phyloP scores from a whole-genome alignment of 2,888 invertebrate species.

The Melanotus villosus region DNA sequence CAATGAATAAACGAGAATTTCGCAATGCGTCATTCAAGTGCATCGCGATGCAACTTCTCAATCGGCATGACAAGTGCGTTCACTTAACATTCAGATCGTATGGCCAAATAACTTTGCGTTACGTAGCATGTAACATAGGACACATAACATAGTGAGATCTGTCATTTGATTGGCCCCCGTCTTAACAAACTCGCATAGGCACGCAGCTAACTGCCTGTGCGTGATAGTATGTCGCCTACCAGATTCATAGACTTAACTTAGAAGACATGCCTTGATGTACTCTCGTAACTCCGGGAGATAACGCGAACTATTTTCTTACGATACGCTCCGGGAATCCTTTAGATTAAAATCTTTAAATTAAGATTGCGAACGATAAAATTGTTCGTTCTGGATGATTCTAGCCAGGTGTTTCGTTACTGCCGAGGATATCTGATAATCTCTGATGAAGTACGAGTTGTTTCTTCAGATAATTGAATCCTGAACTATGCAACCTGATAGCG shows the following conservation, averaged over 20 bases:
- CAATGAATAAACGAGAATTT: slow-evolving; percentile 31
- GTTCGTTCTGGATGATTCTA: slow-evolving; percentile 28
- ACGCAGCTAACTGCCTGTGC: slow-evolving; percentile 63
- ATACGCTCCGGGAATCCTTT: slow-evolving; percentile 57
- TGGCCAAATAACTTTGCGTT: slow-evolving; percentile 54
- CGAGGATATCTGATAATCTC: slow-evolving; percentile 28
- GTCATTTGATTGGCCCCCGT: slow-evolving; percentile 60
- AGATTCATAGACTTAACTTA: slow-evolving; percentile 59
- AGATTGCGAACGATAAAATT: slow-evolving; percentile 45
- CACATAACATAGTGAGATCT: slow-evolving; percentile 59
- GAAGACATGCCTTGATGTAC: slow-evolving; percentile 56
- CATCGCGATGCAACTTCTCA: slow-evolving; percentile 25
- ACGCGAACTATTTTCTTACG: slow-evolving; percentile 54
- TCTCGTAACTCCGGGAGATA: slow-evolving; percentile 53
- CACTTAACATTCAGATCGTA: slow-evolving; percentile 53
- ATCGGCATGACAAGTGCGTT: slow-evolving; percentile 38
- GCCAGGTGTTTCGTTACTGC: slow-evolving; percentile 40
- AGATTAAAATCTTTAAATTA: slow-evolving; percentile 60
- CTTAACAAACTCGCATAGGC: slow-evolving; percentile 62
- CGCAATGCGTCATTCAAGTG: slow-evolving; percentile 33
- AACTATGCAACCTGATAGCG: too few relatives aligned
- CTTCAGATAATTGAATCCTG: too few relatives aligned
- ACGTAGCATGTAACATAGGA: slow-evolving; percentile 50
- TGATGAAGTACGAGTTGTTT: slow-evolving; percentile 8
- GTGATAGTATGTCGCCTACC: slow-evolving; percentile 62